Conservation (phyloP, 2,797 vertebrate genomes). For the Leptatherina wallacei region DNA sequence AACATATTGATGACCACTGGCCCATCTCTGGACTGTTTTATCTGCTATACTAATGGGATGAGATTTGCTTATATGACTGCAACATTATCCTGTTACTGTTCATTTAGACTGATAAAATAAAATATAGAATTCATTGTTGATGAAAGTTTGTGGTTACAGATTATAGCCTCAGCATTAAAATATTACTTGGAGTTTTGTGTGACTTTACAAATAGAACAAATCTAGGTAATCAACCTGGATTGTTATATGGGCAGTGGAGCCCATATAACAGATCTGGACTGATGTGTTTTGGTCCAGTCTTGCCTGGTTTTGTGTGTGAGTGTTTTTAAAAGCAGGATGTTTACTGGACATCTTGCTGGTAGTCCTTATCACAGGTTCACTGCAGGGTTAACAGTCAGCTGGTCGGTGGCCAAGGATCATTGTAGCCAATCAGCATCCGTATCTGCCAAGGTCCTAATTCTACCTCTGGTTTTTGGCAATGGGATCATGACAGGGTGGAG, state of each 20-base stretch:
- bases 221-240: conserved; percentile 8
- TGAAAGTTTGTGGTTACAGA: not conserved
- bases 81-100: conserved; percentile 12
- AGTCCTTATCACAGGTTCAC: conserved; percentile 81
- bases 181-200: conserved; percentile 8
- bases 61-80: not conserved
- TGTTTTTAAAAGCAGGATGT: conserved; percentile 75
- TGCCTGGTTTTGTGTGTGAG: conserved; percentile 35
- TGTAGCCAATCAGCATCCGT: conserved; percentile 57
- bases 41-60: conserved; percentile 20
- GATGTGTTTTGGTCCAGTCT: conserved; percentile 33
- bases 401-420: conserved; percentile 61
- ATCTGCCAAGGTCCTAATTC: conserved; percentile 52
- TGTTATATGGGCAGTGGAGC: conserved; percentile 1
- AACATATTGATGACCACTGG: conserved; percentile 56
- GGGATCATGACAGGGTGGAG: conserved; percentile 71
- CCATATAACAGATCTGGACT: conserved; percentile 32
- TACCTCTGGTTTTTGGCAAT: conserved; percentile 62
- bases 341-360: conserved; percentile 74
- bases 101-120: not conserved
- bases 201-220: not conserved
- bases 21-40: conserved; percentile 45
- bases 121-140: not conserved
- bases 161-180: conserved; percentile 10
- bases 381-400: conserved; percentile 72